Evolutionary conservation across 2,797 vertebrate species (phyloP).

Genomic region (Buceros bicornis): DNA sequence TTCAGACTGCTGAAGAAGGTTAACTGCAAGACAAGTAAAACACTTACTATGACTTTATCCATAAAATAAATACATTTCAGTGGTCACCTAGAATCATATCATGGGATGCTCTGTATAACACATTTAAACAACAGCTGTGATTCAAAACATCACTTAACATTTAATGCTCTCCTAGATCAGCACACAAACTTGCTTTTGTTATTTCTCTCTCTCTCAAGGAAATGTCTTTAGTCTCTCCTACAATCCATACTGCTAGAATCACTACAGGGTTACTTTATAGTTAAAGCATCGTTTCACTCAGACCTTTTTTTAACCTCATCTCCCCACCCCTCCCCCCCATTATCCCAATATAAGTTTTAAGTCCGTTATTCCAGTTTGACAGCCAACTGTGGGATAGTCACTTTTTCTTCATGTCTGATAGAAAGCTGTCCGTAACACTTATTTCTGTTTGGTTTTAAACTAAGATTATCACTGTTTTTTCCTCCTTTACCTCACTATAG

Average conservation of each 20-base stretch:
- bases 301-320: background rate
- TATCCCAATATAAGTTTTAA: background rate
- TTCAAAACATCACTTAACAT: background rate
- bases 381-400: rapidly evolving
- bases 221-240: background rate
- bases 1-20: constrained; percentile 75
- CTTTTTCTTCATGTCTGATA: background rate
- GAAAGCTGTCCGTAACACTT: background rate
- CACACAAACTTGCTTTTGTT: background rate
- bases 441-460: background rate
- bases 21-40: constrained; percentile 62
- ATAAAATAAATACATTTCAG: background rate
- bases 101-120: background rate
- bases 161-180: background rate
- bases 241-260: background rate
- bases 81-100: background rate
- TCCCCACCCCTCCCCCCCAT: background rate
- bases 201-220: background rate
- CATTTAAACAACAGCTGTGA: background rate
- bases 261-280: background rate
- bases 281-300: background rate
- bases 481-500: background rate
- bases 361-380: background rate
- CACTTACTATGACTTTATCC: background rate
- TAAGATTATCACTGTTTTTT: background rate